Conservation (phyloP, 2,113 vertebrate genomes). For the Eptatretus burgeri region DNA sequence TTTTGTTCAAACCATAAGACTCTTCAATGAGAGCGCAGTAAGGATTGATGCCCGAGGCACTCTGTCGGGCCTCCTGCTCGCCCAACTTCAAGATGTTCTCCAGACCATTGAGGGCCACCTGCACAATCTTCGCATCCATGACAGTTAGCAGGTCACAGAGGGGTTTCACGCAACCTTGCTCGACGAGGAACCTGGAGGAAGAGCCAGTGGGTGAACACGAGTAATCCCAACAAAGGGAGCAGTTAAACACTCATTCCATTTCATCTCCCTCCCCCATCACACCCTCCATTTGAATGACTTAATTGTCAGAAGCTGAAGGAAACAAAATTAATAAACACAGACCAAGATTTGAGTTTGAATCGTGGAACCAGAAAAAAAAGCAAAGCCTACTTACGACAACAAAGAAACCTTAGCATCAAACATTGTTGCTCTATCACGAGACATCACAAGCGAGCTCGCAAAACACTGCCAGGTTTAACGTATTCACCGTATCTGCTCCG, state of each 20-base stretch:
- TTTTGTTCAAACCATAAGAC: conserved; percentile 30
- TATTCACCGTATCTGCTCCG: conserved; percentile 65
- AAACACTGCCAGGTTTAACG: background rate
- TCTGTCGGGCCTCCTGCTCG: conserved; percentile 69
- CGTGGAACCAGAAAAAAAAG: too few species aligned
- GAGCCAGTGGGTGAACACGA: background rate
- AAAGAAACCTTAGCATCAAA: too few species aligned
- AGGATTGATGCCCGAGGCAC: conserved; percentile 52
- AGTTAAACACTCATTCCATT: too few species aligned
- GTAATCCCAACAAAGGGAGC: too few species aligned
- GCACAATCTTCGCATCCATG: conserved; percentile 95
- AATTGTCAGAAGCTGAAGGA: too few species aligned
- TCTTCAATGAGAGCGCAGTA: conserved; percentile 87
- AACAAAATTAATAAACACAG: too few species aligned
- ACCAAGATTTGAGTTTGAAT: too few species aligned
- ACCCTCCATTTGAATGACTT: too few species aligned
- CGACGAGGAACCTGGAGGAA: conserved; percentile 52
- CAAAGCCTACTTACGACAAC: too few species aligned
- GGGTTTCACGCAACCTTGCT: conserved; percentile 75
- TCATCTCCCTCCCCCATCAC: too few species aligned
- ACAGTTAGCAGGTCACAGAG: conserved; percentile 84
- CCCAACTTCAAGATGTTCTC: conserved; percentile 83
- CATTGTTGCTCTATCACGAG: too few species aligned
- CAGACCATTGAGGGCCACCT: conserved; percentile 69
- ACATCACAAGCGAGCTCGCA: too few species aligned